Percentiles rank a stretch among this genome's conserved stretches.
Evolutionary conservation across 2,797 vertebrate genomes (phyloP).

Genomic region (Coracias cyanogaster): DNA sequence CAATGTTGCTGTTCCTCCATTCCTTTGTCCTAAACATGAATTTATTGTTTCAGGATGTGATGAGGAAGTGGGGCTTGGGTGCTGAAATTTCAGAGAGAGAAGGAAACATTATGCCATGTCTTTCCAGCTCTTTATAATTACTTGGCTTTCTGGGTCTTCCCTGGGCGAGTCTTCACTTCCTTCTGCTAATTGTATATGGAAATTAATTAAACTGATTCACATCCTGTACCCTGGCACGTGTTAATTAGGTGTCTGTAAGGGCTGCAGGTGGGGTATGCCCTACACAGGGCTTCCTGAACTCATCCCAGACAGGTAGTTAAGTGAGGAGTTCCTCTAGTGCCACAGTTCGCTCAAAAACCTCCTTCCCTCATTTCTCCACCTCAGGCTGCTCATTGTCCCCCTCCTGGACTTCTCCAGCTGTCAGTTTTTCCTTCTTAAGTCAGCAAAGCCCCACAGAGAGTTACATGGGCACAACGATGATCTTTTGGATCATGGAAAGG

Average conservation of each 20-base stretch:
- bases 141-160: constrained; percentile 7
- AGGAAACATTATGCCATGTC: neutral
- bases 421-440: neutral
- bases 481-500: neutral
- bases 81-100: neutral
- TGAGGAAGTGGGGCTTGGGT: neutral
- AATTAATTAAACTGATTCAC: constrained; percentile 46
- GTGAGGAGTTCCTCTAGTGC: neutral
- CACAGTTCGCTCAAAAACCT: neutral
- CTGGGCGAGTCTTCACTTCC: constrained; percentile 2
- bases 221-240: constrained; percentile 25
- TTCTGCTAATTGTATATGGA: neutral
- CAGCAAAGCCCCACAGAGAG: neutral
- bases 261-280: neutral
- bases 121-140: constrained; percentile 18
- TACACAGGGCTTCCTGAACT: neutral
- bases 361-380: neutral
- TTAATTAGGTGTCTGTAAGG: neutral
- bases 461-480: neutral
- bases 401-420: neutral
- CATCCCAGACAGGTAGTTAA: neutral
- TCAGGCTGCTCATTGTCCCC: neutral
- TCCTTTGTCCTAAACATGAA: neutral
- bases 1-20: neutral
- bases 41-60: neutral